Percentiles rank a stretch among this genome's conserved stretches.
These are phyloP conservation scores for Empis stercorea DNA, from an alignment of 2,888 invertebrate genomes.

Conservation along the genomic window DNA sequence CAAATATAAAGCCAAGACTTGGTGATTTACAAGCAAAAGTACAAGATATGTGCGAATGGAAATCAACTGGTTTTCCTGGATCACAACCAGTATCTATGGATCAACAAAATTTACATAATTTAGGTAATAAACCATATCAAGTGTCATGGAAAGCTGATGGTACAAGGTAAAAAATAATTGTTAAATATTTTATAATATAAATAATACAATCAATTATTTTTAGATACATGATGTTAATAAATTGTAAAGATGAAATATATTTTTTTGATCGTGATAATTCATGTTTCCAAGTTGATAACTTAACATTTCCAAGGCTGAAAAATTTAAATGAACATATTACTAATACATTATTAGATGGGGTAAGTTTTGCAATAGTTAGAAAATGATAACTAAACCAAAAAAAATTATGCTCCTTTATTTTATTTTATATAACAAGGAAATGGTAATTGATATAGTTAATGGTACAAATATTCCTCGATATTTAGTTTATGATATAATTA, in stretches of 20 bases:
- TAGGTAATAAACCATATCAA: conserved; percentile 73
- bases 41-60: conserved; percentile 72
- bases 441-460: conserved; percentile 82
- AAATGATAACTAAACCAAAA: too few species aligned
- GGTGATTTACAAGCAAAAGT: conserved; percentile 57
- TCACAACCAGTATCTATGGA: conserved; percentile 98
- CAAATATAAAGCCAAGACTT: conserved; percentile 33
- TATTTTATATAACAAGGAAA: conserved; percentile 52
- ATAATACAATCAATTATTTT: not conserved
- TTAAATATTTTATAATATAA: not conserved
- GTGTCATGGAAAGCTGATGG: conserved; percentile 99
- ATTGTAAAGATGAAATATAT: conserved; percentile 71
- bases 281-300: conserved; percentile 68
- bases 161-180: conserved; percentile 48
- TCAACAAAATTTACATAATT: conserved; percentile 55
- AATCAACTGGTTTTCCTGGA: conserved; percentile 77
- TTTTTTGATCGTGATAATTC: conserved; percentile 93
- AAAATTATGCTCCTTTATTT: too few species aligned
- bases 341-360: conserved; percentile 85
- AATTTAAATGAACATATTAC: conserved; percentile 56
- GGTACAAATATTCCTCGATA: conserved; percentile 71
- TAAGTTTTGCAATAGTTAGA: too few species aligned
- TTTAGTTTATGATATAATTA: conserved; percentile 88
- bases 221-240: conserved; percentile 91
- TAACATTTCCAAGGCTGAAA: conserved; percentile 67